Evolutionary conservation across 2,113 vertebrate genomes (phyloP).

Genomic region (Nibea albiflora): DNA sequence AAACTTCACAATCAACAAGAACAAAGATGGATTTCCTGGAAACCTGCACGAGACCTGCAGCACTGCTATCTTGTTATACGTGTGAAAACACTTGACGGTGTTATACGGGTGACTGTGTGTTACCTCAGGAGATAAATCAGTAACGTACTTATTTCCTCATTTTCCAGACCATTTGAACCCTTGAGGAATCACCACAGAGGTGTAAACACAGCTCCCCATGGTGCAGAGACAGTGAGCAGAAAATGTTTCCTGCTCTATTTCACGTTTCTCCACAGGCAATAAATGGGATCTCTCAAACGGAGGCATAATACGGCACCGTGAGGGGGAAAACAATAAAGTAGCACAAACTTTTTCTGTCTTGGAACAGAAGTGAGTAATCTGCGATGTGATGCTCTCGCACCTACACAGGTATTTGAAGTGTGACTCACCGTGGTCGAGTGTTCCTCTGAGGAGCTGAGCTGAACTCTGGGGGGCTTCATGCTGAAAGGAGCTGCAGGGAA

Average conservation of each 20-base stretch:
- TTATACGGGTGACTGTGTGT: conserved; percentile 17
- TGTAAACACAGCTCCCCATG: conserved; percentile 24
- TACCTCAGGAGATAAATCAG: conserved; percentile 34
- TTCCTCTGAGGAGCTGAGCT: conserved; percentile 7
- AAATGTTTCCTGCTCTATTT: conserved; percentile 6
- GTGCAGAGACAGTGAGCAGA: conserved; percentile 17
- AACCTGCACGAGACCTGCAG: conserved; percentile 1
- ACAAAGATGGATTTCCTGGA: conserved; percentile 22
- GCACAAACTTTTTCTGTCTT: conserved; percentile 19
- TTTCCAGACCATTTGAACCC: conserved; percentile 44
- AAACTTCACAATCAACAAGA: conserved; percentile 27
- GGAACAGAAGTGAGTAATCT: conserved; percentile 24
- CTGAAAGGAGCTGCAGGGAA: background rate
- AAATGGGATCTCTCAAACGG: conserved; percentile 14
- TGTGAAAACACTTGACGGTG: conserved; percentile 28
- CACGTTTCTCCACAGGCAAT: conserved; percentile 9
- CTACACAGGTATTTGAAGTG: conserved; percentile 23
- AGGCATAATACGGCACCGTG: background rate
- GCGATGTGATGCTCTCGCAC: conserved; percentile 20
- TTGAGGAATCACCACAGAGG: background rate
- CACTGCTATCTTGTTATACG: conserved; percentile 11
- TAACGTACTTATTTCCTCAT: conserved; percentile 44
- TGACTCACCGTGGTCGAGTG: conserved; percentile 11
- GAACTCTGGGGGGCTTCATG: background rate
- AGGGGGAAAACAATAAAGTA: background rate